Evolutionary conservation across 2,113 vertebrate genomes (phyloP), one percentile per base, ranked within the genome.

Genomic region (Sebastes fasciatus): DNA sequence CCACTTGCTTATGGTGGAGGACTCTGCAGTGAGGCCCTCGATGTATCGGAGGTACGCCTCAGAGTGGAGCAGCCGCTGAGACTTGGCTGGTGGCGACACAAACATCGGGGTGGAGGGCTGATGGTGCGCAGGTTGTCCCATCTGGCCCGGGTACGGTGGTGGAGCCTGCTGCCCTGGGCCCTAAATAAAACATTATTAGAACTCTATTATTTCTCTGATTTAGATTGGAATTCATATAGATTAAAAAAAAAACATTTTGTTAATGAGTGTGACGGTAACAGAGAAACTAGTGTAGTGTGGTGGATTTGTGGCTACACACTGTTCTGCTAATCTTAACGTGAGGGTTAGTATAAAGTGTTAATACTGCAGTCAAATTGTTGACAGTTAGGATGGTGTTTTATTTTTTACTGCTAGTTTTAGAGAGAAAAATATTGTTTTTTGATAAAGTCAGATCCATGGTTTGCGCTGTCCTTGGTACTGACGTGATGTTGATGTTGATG

Each of bases 11-110:
- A 99, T 95, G 6, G 97, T 97, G 57, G 92, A 94, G 2, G 98
- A 98, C 57, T 99, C 98, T 4, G 98, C 96, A 67, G 94, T 97
- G n/a, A 99, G 97, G 51, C 98, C 98, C 91, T 99, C 98, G 0
- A 99, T 99, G 67, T 99, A 99, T 91, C 96, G 97, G 90, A 99
- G 96, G 84, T 99, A 99, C 7, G 98, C 98, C 89, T 99, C 98
- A 13, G 98, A 99, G 82, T 99, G 98, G 51, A 99, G 97, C 85
- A 99, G 96, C 73, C 98, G 95, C 84, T 99, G 98, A 61, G 97
- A 96, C 95, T 97, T 98, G 80, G 98, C 97, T 84, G 98, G 98
- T 12, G 98, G 97, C 79, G 98, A 96, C 70, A 99, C 98, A 60
- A 99, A 99, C 94, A 99, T 95, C 1, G 98, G 98, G 0, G 97